Conservation (phyloP, 2,797 vertebrate genomes). For the Sebastes trivittatus region DNA sequence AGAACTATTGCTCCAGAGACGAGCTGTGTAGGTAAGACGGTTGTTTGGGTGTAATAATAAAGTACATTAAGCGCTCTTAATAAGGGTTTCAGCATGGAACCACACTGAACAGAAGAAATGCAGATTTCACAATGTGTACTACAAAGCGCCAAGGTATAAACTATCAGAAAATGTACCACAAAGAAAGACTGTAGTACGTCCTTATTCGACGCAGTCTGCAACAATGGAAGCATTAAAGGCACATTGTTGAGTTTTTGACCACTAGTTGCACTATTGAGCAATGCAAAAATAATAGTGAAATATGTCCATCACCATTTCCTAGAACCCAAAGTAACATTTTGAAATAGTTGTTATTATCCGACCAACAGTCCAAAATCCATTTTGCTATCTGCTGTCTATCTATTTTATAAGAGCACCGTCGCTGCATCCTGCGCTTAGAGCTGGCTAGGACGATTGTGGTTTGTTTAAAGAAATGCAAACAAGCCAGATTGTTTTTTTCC, state of each 20-base stretch:
- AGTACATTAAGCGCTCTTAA: background rate
- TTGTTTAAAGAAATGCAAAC: too few species aligned
- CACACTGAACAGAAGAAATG: background rate
- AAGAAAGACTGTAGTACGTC: background rate
- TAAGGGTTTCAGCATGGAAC: background rate
- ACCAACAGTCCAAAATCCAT: background rate
- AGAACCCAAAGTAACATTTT: too few species aligned
- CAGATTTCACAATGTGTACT: background rate
- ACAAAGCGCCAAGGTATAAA: background rate
- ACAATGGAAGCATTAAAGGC: background rate
- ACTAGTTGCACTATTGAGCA: background rate
- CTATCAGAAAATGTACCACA: background rate
- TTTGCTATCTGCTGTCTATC: too few species aligned
- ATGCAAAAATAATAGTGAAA: background rate
- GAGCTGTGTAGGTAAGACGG: slow-evolving; percentile 90
- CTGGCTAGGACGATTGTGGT: too few species aligned
- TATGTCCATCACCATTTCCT: too few species aligned
- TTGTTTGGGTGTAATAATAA: background rate
- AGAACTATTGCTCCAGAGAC: slow-evolving; percentile 87
- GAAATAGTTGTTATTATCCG: background rate
- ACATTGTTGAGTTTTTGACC: background rate
- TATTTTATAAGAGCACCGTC: too few species aligned
- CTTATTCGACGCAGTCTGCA: too few species aligned
- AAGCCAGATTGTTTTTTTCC: too few species aligned
- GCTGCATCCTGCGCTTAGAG: too few species aligned